Evolutionary conservation across 2,113 vertebrate genomes (phyloP), one percentile per base, ranked within the genome.

Genomic region (Chloroceryle aenea): DNA sequence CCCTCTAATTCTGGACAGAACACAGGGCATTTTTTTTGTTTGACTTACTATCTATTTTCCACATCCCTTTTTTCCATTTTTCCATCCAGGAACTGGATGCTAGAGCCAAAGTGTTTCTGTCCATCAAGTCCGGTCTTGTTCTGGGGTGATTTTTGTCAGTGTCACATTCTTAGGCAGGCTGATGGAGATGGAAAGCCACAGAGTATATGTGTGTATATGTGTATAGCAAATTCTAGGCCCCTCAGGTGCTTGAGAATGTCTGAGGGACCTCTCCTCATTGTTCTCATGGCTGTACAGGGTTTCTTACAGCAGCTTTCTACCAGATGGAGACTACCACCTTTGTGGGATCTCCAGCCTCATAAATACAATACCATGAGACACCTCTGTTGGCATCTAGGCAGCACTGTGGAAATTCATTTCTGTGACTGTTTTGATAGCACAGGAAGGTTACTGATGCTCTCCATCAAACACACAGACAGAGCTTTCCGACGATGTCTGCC

Each of bases 141-240:
- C 29, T 34, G 34, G 42, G 43, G 53, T 6, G 4, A 0, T 32
- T 85, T 89, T 42, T 74, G 10, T 48, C 47, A 45, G 19, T 16
- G 22, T 76, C 20, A 43, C 9, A 2, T 58, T 80, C 50, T 58
- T 40, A 50, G 48, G 21, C 36, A 80, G 34, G 22, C 17, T 16
- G 10, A 23, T 16, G 3, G 14, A 92, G 18, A 45, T 0, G 0
- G 47, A 90, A 83, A 77, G 12, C 3, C 29, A 38, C 1, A 4
- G 26, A 59, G 19, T 10, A 63, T 36, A 40, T 71, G 14, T 9
- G 12, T 80, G 21, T 25, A 18, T 59, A 3, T 19, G 92, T 83
- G n/a, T n/a, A n/a, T 47, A 58, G 27, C 14, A 15, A 30, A 5
- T 90, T 86, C 36, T 38, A 52, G 12, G 9, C 5, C 18, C 13